Evolutionary conservation across 2,113 vertebrate genomes (phyloP).

Genomic region (Porphyrio hochstetteri): DNA sequence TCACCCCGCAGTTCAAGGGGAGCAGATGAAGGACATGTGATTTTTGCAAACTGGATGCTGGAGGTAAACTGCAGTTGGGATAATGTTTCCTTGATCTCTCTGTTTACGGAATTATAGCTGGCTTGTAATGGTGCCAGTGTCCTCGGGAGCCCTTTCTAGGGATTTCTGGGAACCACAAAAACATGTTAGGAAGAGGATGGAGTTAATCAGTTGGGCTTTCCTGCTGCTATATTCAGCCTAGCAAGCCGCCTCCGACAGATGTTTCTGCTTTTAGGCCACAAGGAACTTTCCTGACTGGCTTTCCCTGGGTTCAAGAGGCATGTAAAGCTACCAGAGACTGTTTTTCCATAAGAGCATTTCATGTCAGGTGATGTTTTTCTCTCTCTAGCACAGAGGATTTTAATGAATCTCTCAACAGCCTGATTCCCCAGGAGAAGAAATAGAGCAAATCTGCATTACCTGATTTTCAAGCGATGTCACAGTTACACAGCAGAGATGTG

Average conservation of each 20-base stretch:
- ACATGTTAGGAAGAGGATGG: constrained; percentile 56
- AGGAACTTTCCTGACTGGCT: constrained; percentile 38
- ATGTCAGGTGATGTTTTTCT: constrained; percentile 18
- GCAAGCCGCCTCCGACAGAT: constrained; percentile 51
- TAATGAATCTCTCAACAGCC: not conserved
- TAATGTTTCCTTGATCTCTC: constrained; percentile 32
- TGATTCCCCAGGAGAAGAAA: not conserved
- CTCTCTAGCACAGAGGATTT: not conserved
- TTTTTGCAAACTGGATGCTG: constrained; percentile 5
- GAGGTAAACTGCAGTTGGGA: constrained; percentile 14
- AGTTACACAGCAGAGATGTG: not conserved
- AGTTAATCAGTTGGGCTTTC: constrained; percentile 67
- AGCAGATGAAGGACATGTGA: not conserved
- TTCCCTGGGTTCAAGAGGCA: constrained; percentile 16
- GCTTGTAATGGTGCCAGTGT: constrained; percentile 38
- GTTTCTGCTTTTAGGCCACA: constrained; percentile 61
- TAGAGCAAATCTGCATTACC: not conserved
- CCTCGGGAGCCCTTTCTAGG: constrained; percentile 62
- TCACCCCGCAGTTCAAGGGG: not conserved
- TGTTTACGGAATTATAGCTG: constrained; percentile 47
- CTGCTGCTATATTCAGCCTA: constrained; percentile 63
- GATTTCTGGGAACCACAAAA: constrained; percentile 57
- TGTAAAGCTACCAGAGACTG: constrained; percentile 4
- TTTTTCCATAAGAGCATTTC: not conserved
- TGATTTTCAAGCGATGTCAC: rapidly evolving